Conservation (phyloP, 1,140 invertebrate genomes). For the Drosophila busckii region DNA sequence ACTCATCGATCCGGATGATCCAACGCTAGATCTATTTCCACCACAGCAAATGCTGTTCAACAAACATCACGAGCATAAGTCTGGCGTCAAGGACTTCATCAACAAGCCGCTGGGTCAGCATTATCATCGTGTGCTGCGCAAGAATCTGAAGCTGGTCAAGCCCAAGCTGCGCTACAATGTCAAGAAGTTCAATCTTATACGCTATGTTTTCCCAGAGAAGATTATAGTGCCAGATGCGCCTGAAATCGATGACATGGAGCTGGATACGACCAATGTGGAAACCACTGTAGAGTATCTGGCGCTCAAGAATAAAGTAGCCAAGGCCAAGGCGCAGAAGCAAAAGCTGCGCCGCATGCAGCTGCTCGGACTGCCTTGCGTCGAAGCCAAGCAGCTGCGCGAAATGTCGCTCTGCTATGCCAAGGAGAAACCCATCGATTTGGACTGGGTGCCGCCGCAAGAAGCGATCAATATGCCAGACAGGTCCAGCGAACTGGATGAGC, state of each 20-base stretch:
- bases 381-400: conserved; percentile 28
- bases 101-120: conserved; percentile 55
- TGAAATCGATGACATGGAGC: conserved; percentile 22
- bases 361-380: conserved; percentile 56
- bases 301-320: conserved; percentile 31
- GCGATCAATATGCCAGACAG: background rate
- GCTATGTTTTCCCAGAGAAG: conserved; percentile 61
- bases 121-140: conserved; percentile 61
- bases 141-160: conserved; percentile 59
- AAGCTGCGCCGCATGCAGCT: conserved; percentile 54
- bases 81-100: conserved; percentile 54
- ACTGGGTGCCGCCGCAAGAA: conserved; percentile 61
- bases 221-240: conserved; percentile 39
- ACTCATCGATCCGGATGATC: conserved; percentile 60
- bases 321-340: conserved; percentile 39
- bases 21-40: conserved; percentile 54
- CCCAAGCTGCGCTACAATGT: conserved; percentile 55
- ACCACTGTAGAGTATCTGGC: conserved; percentile 58
- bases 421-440: conserved; percentile 39
- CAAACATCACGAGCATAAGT: conserved; percentile 26
- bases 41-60: conserved; percentile 34
- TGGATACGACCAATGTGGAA: conserved; percentile 43
- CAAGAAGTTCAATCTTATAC: conserved; percentile 69
- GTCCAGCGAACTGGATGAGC: background rate
- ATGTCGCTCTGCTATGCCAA: conserved; percentile 41